Conservation (phyloP, 2,113 vertebrate genomes). For the Telmatochromis sp. region DNA sequence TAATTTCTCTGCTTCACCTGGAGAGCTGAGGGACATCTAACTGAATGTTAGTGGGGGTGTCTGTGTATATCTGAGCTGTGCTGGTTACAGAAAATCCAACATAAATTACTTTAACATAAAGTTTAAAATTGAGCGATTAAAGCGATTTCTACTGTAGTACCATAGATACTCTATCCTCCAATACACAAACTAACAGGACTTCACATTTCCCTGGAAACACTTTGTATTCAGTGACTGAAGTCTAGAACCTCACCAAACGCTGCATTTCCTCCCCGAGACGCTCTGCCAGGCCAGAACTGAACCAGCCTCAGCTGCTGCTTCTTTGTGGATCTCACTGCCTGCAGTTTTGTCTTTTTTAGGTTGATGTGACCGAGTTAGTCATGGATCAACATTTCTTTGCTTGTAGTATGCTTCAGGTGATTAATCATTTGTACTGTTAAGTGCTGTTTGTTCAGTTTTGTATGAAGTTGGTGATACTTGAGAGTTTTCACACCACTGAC, state of each 20-base stretch:
- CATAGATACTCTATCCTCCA: background rate
- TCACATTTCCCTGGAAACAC: fast-evolving
- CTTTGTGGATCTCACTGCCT: background rate
- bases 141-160: background rate
- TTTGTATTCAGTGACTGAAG: background rate
- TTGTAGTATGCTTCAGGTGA: background rate
- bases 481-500: background rate
- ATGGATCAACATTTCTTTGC: background rate
- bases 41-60: background rate
- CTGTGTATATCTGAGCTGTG: background rate
- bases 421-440: background rate
- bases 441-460: background rate
- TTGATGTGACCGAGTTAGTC: background rate
- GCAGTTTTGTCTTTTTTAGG: background rate
- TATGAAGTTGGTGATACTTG: background rate
- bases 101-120: background rate
- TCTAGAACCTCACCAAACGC: background rate
- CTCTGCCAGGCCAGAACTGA: background rate
- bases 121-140: background rate
- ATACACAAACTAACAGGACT: background rate
- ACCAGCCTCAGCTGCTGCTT: background rate
- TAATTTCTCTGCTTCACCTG: background rate
- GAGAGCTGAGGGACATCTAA: background rate
- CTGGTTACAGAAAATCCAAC: background rate
- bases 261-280: background rate